Conservation (phyloP, 1,140 invertebrate species). For the Laodelphax striatellus region DNA sequence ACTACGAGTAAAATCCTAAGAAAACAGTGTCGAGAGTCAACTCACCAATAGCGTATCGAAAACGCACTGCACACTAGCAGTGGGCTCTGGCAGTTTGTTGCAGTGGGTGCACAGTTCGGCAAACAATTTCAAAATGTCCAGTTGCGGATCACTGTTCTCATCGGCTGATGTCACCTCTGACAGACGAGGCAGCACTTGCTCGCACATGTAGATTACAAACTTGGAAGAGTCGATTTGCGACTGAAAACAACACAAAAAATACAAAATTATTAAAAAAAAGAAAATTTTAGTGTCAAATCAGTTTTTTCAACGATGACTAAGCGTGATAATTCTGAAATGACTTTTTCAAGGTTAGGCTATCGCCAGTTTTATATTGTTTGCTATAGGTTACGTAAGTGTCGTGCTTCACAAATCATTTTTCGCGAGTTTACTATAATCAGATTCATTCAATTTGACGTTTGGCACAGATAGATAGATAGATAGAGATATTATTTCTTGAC, state of each 20-base stretch:
- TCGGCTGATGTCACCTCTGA: slow-evolving; percentile 22
- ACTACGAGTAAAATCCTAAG: too few species aligned
- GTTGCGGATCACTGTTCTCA: slow-evolving; percentile 55
- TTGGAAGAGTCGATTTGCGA: slow-evolving; percentile 75
- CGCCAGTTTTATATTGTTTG: too few species aligned
- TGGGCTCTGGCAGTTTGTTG: slow-evolving; percentile 30
- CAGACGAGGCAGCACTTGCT: slow-evolving; percentile 62
- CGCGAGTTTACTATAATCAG: too few species aligned
- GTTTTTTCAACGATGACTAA: too few species aligned
- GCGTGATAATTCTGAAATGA: too few species aligned
- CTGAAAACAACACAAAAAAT: slow-evolving; percentile 44
- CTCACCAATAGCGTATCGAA: neutral
- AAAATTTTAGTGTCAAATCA: too few species aligned
- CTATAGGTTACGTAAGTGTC: too few species aligned
- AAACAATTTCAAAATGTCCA: slow-evolving; percentile 76
- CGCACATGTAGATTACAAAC: slow-evolving; percentile 79
- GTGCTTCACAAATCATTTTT: too few species aligned
- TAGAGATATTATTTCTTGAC: too few species aligned
- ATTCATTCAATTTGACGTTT: too few species aligned
- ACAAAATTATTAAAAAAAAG: slow-evolving; percentile 4
- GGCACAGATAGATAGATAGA: too few species aligned
- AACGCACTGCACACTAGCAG: neutral
- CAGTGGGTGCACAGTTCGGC: slow-evolving; percentile 71
- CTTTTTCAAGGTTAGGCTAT: too few species aligned
- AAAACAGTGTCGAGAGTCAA: neutral